phyloP scores from a whole-genome alignment of 92 coral and sea anemone genomes.

The Phenganax subtilis region DNA sequence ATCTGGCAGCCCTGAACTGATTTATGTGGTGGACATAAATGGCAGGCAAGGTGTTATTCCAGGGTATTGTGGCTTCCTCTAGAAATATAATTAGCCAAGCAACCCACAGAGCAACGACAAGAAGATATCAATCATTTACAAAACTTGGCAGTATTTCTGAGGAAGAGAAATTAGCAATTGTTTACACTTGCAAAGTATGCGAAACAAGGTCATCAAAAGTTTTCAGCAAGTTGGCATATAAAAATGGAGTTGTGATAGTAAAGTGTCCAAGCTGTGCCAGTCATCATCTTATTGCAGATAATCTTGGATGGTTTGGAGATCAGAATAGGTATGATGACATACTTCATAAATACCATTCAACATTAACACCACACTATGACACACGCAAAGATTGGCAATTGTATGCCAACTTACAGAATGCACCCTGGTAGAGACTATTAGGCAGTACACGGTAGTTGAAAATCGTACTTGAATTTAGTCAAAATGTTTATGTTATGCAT shows the following conservation, averaged over 20 bases:
- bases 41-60: too few relatives aligned
- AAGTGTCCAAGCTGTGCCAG: constrained; percentile 84
- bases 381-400: not conserved
- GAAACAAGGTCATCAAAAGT: constrained; percentile 68
- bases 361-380: not conserved
- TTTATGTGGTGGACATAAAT: too few relatives aligned
- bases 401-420: too few relatives aligned
- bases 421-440: too few relatives aligned
- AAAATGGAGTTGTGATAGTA: constrained; percentile 82
- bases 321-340: constrained; percentile 61
- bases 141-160: too few relatives aligned
- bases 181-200: constrained; percentile 88
- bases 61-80: too few relatives aligned
- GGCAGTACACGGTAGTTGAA: not conserved
- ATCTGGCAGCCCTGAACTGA: too few relatives aligned
- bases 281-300: constrained; percentile 92
- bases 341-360: not conserved
- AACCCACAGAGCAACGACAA: too few relatives aligned
- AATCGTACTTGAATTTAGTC: not conserved
- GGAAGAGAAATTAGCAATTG: constrained; percentile 62
- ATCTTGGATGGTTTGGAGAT: constrained; percentile 79
- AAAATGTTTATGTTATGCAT: not conserved
- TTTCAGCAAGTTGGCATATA: constrained; percentile 84
- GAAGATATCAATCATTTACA: too few relatives aligned
- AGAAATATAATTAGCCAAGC: too few relatives aligned